Percentiles rank a stretch among this genome's conserved stretches.
These are phyloP conservation scores for Chamaea fasciata DNA, from an alignment of 2,113 vertebrate species.

Conservation along the genomic window DNA sequence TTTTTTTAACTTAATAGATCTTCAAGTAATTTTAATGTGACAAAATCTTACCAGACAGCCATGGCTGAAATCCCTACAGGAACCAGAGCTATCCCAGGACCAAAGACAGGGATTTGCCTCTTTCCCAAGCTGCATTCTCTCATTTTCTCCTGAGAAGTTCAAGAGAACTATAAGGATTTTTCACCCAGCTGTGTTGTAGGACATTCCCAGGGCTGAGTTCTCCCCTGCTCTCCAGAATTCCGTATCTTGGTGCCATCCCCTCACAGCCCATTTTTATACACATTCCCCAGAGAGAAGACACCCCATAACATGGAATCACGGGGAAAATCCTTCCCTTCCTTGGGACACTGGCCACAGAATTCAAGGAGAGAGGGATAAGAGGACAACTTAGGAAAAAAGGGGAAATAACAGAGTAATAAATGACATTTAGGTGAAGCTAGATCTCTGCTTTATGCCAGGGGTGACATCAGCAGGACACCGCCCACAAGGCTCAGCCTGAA, in stretches of 20 bases:
- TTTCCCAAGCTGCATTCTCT: not conserved
- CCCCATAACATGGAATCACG: rapidly evolving
- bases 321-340: not conserved
- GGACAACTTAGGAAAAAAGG: not conserved
- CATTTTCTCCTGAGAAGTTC: not conserved
- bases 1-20: not conserved
- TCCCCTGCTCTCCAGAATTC: not conserved
- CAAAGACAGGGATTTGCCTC: not conserved
- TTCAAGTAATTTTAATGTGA: not conserved
- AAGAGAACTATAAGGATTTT: not conserved
- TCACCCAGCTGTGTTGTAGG: not conserved
- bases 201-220: not conserved
- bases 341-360: not conserved
- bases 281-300: not conserved
- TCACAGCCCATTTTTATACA: not conserved
- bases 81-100: not conserved
- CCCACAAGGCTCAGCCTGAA: not conserved
- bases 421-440: not conserved
- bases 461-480: not conserved
- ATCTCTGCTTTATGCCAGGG: not conserved
- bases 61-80: not conserved
- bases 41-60: not conserved
- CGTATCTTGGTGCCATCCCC: rapidly evolving
- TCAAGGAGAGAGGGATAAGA: not conserved
- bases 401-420: not conserved